A percentile compares a stretch with the other conserved stretches of the same genome.
Conservation (phyloP, 2,888 invertebrate species). For the Spilarctia lutea region DNA sequence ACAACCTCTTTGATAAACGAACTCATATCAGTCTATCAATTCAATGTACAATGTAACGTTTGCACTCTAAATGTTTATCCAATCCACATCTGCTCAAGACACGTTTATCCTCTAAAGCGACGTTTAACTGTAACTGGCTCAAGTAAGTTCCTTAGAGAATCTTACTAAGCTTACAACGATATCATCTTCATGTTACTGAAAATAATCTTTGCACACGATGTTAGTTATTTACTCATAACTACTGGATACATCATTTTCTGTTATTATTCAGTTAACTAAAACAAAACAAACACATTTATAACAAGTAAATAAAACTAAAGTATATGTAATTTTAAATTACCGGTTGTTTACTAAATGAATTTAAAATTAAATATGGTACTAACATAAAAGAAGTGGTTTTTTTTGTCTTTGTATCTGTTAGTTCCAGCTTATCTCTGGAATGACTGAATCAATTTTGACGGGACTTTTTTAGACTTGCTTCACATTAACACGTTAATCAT, state of each 20-base stretch:
- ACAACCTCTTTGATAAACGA: not conserved
- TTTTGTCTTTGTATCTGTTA: no score
- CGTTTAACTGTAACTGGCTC: not conserved
- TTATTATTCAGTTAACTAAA: not conserved
- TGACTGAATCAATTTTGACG: no score
- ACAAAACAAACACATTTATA: no score
- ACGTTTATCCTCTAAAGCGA: not conserved
- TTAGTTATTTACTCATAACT: not conserved
- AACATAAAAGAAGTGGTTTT: no score
- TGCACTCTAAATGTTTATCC: not conserved
- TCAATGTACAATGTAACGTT: not conserved
- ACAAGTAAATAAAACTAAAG: no score
- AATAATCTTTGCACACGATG: not conserved
- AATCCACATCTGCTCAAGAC: not conserved
- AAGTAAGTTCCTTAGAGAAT: conserved; percentile 1
- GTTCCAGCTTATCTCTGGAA: no score
- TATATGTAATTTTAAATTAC: no score
- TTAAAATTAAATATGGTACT: no score
- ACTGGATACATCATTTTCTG: not conserved
- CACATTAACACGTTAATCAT: no score
- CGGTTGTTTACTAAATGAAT: no score
- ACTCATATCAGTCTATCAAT: not conserved
- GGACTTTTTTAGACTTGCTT: no score
- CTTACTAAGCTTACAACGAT: not conserved
- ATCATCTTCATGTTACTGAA: not conserved